Evolutionary conservation across 2,113 vertebrate species (phyloP).

Genomic region (Burhinus bistriatus): DNA sequence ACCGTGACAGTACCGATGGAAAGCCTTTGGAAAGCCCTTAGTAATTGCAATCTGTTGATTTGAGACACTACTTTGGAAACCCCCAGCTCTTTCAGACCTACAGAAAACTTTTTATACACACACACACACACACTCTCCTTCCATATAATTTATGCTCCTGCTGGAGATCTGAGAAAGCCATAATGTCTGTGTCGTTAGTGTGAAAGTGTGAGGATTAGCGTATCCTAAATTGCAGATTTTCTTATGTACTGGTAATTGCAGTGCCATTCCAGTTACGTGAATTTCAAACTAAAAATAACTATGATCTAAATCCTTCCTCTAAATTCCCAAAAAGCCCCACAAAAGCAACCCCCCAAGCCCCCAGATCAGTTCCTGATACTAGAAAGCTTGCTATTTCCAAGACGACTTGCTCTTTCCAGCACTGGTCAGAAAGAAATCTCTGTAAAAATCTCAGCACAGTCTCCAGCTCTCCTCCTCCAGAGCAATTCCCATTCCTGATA

Average conservation of each 20-base stretch:
- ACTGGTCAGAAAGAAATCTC: neutral
- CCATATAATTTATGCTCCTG: neutral
- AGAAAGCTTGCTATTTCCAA: neutral
- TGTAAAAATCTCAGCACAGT: neutral
- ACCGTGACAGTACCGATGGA: neutral
- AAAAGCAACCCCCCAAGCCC: neutral
- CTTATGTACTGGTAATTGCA: neutral
- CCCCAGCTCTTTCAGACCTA: neutral
- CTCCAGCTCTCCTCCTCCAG: neutral
- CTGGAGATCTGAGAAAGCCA: neutral
- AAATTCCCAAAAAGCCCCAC: neutral
- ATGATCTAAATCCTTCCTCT: neutral
- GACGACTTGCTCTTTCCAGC: neutral
- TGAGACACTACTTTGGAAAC: neutral
- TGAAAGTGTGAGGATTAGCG: neutral
- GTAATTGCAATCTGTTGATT: neutral
- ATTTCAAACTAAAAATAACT: neutral
- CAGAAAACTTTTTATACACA: neutral
- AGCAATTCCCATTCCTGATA: neutral
- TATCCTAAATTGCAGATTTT: neutral
- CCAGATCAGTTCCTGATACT: neutral
- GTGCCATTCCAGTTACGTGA: neutral
- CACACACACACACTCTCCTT: neutral
- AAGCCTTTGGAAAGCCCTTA: neutral
- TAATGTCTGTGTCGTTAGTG: neutral